Percentiles rank a stretch among this genome's conserved stretches.
Conservation (phyloP, 2,797 vertebrate genomes). For the Pteropus rufus region DNA sequence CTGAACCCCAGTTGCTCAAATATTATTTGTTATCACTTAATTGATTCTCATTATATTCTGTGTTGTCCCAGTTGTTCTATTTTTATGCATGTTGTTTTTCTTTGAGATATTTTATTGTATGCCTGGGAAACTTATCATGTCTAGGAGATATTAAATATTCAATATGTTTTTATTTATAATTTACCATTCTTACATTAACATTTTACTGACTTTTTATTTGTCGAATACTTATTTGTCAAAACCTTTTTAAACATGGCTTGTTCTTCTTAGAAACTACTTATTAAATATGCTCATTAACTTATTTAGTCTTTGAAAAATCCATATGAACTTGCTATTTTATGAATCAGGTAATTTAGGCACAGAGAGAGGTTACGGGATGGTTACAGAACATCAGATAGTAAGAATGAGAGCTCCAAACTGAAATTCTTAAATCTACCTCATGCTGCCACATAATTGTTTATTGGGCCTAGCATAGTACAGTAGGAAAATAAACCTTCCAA, state of each 20-base stretch:
- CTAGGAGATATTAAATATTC: not conserved
- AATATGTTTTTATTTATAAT: not conserved
- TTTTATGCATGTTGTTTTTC: not conserved
- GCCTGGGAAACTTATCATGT: not conserved
- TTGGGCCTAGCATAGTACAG: not conserved
- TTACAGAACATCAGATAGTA: not conserved
- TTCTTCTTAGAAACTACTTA: not conserved
- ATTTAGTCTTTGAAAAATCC: not conserved
- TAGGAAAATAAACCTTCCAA: not conserved
- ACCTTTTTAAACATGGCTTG: not conserved
- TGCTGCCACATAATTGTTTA: not conserved
- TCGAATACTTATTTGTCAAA: not conserved
- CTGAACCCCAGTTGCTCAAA: not conserved
- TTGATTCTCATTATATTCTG: not conserved
- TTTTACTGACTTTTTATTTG: slow-evolving; percentile 32
- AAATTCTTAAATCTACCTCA: not conserved
- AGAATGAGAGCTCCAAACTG: not conserved
- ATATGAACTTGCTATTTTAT: not conserved
- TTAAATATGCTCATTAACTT: not conserved
- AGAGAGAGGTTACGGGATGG: not conserved
- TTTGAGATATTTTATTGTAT: not conserved
- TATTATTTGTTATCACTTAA: slow-evolving; percentile 14
- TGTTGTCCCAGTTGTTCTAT: not conserved
- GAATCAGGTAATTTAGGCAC: not conserved
- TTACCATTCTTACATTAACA: not conserved